These are phyloP conservation scores for Amphilophus citrinellus DNA, from an alignment of 2,113 vertebrate species.

Conservation along the genomic window DNA sequence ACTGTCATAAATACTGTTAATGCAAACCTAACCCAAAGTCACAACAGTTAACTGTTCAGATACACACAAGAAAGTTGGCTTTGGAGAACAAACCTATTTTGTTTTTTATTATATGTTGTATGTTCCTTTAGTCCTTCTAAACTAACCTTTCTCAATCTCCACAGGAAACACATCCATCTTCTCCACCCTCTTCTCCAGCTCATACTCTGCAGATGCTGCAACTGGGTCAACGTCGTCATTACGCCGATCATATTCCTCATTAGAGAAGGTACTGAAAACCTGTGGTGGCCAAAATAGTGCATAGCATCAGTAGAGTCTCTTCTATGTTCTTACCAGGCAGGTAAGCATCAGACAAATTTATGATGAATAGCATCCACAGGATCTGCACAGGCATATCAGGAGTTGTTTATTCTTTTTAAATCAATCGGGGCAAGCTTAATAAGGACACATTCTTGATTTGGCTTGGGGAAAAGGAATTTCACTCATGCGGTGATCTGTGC, in stretches of 20 bases:
- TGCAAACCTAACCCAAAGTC: not conserved
- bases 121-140: not conserved
- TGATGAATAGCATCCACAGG: not conserved
- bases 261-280: constrained; percentile 92
- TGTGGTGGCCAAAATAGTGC: constrained; percentile 51
- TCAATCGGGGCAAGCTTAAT: not conserved
- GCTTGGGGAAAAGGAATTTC: not conserved
- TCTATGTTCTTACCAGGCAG: not conserved
- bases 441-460: constrained; percentile 30
- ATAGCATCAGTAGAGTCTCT: not conserved
- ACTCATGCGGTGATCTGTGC: not conserved
- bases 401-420: not conserved
- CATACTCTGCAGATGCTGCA: constrained; percentile 92
- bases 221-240: constrained; percentile 95
- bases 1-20: not conserved
- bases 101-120: not conserved
- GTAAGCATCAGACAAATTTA: not conserved
- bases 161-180: constrained; percentile 96
- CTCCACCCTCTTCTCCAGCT: constrained; percentile 94
- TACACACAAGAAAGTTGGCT: not conserved
- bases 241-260: constrained; percentile 92
- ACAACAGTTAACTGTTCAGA: not conserved
- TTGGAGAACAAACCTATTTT: not conserved
- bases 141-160: constrained; percentile 91
- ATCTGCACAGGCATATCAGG: not conserved